Base-by-base conservation (phyloP, 2,797 vertebrate genomes). In the Halcyon badia region DNA sequence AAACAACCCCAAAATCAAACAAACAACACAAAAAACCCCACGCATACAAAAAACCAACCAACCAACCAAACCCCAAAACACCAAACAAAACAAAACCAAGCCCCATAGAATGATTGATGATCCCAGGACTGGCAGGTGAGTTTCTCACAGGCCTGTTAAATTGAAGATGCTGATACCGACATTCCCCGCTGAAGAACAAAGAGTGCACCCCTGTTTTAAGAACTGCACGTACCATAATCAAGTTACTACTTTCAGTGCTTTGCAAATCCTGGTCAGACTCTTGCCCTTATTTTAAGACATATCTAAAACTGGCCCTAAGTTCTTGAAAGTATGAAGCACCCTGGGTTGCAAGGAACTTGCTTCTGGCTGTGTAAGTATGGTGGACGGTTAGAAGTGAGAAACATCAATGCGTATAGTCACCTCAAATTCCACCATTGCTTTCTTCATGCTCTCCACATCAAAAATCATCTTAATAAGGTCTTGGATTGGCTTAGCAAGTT, bases 341-440 rank as follows among this genome's bases (percentile, higher is more conserved):
- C 22, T 11, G 18, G 22, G 78, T 8, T 88, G 72, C 52, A 64
- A 68, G 87, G 44, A 91, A 81, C 44, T 65, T 90, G 48, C 30
- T 88, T 65, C 57, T 86, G 57, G 49, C 49, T 71, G 21, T 24
- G 0, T 12, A 69, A 46, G n/a, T n/a, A 19, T 4, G 16, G 44
- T 8, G 12, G 37, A 41, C 57, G 11, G 31, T 80, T 69, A 83
- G 42, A 81, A 81, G 18, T 2, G 24, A 84, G 25, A 72, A 75
- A 60, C 2, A n/a, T 28, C 22, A 73, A 86, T 2, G 4, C 4
- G 6, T 18, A 21, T 16, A 79, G 41, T 78, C 18, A 99, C 99
- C 99, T 99, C 99, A 94, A 99, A 99, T 96, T 99, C 99, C 97
- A 99, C 99, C 99, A 99, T 99, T 56, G 99, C 99, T 94, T 99